Evolutionary conservation across 2,797 vertebrate species (phyloP), one percentile per base, ranked within the genome.

Genomic region (Rhinatrema bivittatum): DNA sequence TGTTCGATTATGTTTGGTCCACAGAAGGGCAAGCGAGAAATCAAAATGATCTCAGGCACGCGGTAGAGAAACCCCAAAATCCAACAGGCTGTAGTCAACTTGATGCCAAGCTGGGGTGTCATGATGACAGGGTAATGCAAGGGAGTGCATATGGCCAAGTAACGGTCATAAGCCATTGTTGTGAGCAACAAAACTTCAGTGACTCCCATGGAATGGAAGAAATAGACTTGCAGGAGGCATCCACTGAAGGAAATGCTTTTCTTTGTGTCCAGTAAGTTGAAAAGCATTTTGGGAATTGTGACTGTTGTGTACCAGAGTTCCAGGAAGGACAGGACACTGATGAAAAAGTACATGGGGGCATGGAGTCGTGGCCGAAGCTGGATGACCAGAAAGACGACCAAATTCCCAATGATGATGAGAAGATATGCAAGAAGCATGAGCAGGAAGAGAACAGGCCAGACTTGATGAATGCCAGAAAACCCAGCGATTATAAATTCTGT

Each of bases 221-320:
- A 69, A 17, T 56, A 62, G 32, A 66, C 55, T 36, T 68, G 61
- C 25, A 63, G 17, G 15, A 60, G 36, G 12, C 67, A 70, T 2
- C 46, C 40, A 8, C 6, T 2, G 11, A 61, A 39, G 5, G 56
- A 61, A 15, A 70, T 68, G n/a, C 23, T 25, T 16, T 42, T 53
- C 25, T 36, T 36, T 5, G 33, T 29, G 18, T 32, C 37, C 16
- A 56, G 2, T 14, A 62, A 14, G 36, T 56, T 65, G 25, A 43
- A 36, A 4, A 69, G 25, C 35, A 65, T 57, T 42, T 57, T 67
- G 11, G 55, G 60, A 10, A 67, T 47, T 12, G 55, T 62, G 4
- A 30, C 26, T 0, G 32, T 60, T 9, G 55, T 62, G 10, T 64
- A 66, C 37, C 48, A 45, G 4, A 72, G 41, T 29, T 65, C 55